These are phyloP conservation scores for Steinernema hermaphroditum DNA, from an alignment of 2,888 invertebrate species.

Conservation along the genomic window DNA sequence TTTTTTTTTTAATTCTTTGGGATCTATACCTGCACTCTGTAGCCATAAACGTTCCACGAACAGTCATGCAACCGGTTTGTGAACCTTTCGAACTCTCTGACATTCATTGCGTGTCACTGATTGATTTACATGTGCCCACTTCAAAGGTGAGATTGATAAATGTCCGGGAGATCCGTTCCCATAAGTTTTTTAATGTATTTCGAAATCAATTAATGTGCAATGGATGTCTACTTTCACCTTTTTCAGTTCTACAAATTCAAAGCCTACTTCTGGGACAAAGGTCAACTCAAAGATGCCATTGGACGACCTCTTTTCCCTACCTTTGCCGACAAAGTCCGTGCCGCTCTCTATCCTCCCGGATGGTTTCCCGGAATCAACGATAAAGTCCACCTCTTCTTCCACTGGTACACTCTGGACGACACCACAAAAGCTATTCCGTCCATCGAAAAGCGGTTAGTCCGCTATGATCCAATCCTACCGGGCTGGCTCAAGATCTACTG, in stretches of 20 bases:
- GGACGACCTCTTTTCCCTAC: slow-evolving; percentile 55
- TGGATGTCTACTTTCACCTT: neutral
- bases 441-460: slow-evolving; percentile 52
- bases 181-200: too few relatives aligned
- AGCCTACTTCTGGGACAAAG: slow-evolving; percentile 74
- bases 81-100: too few relatives aligned
- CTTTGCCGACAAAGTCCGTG: slow-evolving; percentile 70
- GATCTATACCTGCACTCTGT: too few relatives aligned
- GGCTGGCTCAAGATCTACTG: slow-evolving; percentile 57
- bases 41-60: too few relatives aligned
- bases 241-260: slow-evolving; percentile 77
- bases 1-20: too few relatives aligned
- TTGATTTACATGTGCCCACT: too few relatives aligned
- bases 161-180: too few relatives aligned
- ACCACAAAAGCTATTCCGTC: slow-evolving; percentile 60
- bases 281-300: slow-evolving; percentile 68
- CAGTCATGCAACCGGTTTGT: too few relatives aligned
- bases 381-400: slow-evolving; percentile 56
- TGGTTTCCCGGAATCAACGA: slow-evolving; percentile 77
- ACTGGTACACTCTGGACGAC: slow-evolving; percentile 60
- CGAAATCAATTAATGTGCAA: too few relatives aligned
- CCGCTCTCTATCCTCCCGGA: slow-evolving; percentile 82
- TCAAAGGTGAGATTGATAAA: too few relatives aligned
- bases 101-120: too few relatives aligned
- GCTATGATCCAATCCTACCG: slow-evolving; percentile 55